Evolutionary conservation across 2,888 invertebrate genomes (phyloP).

Genomic region (Pandemis corylana): DNA sequence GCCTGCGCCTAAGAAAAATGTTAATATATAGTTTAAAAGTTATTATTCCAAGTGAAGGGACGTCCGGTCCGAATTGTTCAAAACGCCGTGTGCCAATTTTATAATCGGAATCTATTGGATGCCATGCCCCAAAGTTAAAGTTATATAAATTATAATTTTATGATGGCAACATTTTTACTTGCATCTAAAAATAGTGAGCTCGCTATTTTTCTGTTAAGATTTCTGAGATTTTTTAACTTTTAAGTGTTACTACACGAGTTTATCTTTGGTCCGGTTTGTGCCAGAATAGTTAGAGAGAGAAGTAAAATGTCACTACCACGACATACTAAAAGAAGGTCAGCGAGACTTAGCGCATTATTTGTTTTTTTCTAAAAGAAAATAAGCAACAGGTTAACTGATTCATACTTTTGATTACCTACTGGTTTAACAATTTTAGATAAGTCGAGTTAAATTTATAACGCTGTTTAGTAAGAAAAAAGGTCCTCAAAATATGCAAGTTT

Average conservation of each 20-base stretch:
- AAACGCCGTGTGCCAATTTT: slow-evolving; percentile 35
- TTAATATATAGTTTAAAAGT: slow-evolving; percentile 57
- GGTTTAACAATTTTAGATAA: too few species aligned
- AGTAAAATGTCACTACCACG: too few species aligned
- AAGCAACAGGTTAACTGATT: background rate
- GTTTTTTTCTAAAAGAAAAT: background rate
- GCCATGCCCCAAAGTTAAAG: background rate
- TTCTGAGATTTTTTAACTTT: background rate
- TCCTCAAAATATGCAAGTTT: background rate
- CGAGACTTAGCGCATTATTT: background rate
- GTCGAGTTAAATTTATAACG: too few species aligned
- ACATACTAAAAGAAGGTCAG: too few species aligned
- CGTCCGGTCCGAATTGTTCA: slow-evolving; percentile 4
- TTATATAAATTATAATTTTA: background rate
- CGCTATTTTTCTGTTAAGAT: background rate
- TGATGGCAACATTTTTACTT: background rate
- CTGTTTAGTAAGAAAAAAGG: background rate
- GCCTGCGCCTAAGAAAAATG: slow-evolving; percentile 66
- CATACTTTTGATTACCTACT: too few species aligned
- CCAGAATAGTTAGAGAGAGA: background rate
- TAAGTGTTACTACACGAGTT: background rate
- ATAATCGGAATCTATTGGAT: slow-evolving; percentile 18
- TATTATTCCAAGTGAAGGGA: slow-evolving; percentile 23
- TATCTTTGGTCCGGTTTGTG: background rate
- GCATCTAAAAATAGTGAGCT: background rate